These are phyloP conservation scores for Crioceris asparagi DNA, from an alignment of 2,888 invertebrate species.

Conservation along the genomic window DNA sequence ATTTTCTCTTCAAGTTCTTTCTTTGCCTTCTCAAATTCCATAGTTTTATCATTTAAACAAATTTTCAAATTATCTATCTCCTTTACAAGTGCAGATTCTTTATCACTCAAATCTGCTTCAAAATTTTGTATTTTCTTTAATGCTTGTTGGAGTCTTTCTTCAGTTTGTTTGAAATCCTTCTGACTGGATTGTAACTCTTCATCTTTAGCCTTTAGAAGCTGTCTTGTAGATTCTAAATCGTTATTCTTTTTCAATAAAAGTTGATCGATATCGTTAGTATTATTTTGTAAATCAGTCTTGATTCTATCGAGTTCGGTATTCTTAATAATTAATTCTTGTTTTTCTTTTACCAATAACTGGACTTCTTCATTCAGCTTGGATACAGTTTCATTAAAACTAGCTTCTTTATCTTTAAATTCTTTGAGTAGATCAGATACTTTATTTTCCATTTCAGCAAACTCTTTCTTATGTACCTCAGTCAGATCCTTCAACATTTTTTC, in stretches of 20 bases:
- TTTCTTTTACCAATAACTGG: no score
- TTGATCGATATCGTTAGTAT: constrained; percentile 1
- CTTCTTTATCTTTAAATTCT: constrained; percentile 22
- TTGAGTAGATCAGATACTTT: constrained; percentile 18
- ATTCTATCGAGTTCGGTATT: neutral
- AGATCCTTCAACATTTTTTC: constrained; percentile 15
- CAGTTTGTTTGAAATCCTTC: constrained; percentile 31
- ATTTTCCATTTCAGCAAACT: constrained; percentile 39
- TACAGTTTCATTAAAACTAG: constrained; percentile 17
- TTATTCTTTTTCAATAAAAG: constrained; percentile 1
- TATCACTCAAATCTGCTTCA: constrained; percentile 29
- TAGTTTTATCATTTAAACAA: constrained; percentile 30
- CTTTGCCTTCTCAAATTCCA: constrained; percentile 32
- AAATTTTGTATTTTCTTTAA: constrained; percentile 33
- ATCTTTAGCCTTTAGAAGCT: constrained; percentile 2
- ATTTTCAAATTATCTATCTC: constrained; percentile 33
- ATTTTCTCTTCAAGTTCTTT: constrained; percentile 24
- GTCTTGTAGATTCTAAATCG: constrained; percentile 8
- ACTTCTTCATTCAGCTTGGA: constrained; percentile 14
- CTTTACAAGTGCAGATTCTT: constrained; percentile 28
- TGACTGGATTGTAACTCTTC: constrained; percentile 27
- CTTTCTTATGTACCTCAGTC: constrained; percentile 29
- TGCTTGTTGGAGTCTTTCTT: constrained; percentile 28
- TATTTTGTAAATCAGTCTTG: neutral
- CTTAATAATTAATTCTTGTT: neutral